These are phyloP conservation scores for Tiliacea aurago DNA, from an alignment of 2,888 invertebrate species.

Conservation along the genomic window DNA sequence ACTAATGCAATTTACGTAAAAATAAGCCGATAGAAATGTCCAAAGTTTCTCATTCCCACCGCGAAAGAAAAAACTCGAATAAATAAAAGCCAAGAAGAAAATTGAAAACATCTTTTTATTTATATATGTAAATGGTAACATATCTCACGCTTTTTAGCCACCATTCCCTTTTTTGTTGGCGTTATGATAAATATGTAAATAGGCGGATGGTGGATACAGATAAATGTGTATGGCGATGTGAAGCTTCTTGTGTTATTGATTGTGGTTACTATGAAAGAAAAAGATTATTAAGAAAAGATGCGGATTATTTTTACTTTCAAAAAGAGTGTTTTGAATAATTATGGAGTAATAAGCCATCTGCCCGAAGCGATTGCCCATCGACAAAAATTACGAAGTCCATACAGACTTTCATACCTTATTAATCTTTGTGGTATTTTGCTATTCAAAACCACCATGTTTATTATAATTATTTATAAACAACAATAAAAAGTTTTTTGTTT, in stretches of 20 bases:
- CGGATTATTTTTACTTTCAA: neutral
- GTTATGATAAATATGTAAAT: conserved; percentile 68
- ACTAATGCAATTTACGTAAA: conserved; percentile 20
- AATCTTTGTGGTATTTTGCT: too few relatives aligned
- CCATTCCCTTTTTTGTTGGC: conserved; percentile 58
- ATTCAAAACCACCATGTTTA: too few relatives aligned
- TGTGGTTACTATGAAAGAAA: too few relatives aligned
- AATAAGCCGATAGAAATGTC: conserved; percentile 8
- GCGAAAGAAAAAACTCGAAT: conserved; percentile 44
- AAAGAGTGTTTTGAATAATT: conserved; percentile 6
- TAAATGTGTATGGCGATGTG: conserved; percentile 52
- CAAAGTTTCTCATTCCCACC: conserved; percentile 38
- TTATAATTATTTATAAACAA: too few relatives aligned
- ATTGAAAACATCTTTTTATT: conserved; percentile 66
- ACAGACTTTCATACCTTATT: neutral
- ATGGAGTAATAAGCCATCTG: neutral
- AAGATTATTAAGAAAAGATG: too few relatives aligned
- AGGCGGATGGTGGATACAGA: conserved; percentile 45
- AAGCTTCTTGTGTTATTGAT: conserved; percentile 59
- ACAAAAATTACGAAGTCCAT: neutral
- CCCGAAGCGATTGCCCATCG: neutral
- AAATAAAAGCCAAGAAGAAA: conserved; percentile 64
- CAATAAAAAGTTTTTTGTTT: too few relatives aligned
- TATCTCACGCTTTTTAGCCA: conserved; percentile 64
- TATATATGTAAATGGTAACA: conserved; percentile 69